These are phyloP conservation scores for Anseranas semipalmata DNA, from an alignment of 2,113 vertebrate genomes.

Conservation along the genomic window DNA sequence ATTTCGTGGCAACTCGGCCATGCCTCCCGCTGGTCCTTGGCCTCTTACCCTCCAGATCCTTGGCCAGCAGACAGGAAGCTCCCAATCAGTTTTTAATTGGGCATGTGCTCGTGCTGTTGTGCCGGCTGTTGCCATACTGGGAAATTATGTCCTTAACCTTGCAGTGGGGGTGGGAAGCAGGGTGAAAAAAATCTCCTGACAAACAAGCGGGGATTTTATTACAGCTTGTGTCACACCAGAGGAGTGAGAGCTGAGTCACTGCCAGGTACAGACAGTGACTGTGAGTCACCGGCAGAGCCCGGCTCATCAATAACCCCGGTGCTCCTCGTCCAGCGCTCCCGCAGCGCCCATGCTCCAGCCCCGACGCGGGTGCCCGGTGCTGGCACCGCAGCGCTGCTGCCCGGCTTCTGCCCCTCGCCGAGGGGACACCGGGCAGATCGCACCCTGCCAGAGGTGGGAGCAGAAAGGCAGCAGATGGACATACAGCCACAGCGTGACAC, in stretches of 20 bases:
- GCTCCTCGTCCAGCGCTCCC: neutral
- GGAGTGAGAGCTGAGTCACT: slow-evolving; percentile 31
- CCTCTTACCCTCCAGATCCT: neutral
- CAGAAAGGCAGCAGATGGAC: neutral
- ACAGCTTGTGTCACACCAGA: neutral
- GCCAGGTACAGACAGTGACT: slow-evolving; percentile 1
- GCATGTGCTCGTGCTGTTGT: neutral
- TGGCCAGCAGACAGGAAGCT: neutral
- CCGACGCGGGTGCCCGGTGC: neutral
- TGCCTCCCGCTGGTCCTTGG: neutral
- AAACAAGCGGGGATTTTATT: neutral
- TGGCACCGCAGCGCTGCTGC: neutral
- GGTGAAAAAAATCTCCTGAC: neutral
- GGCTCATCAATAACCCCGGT: neutral
- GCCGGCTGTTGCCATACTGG: neutral
- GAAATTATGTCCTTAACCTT: neutral
- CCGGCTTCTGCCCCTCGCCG: accelerated
- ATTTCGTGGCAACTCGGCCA: neutral
- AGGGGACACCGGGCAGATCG: neutral
- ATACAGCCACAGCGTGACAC: neutral
- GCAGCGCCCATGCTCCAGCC: neutral
- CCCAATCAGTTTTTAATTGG: neutral
- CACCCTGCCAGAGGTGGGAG: accelerated
- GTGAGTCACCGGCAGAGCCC: slow-evolving; percentile 33
- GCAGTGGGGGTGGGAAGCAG: neutral